These are phyloP conservation scores for Hippoglossus stenolepis DNA, from an alignment of 2,113 vertebrate genomes.

Conservation along the genomic window DNA sequence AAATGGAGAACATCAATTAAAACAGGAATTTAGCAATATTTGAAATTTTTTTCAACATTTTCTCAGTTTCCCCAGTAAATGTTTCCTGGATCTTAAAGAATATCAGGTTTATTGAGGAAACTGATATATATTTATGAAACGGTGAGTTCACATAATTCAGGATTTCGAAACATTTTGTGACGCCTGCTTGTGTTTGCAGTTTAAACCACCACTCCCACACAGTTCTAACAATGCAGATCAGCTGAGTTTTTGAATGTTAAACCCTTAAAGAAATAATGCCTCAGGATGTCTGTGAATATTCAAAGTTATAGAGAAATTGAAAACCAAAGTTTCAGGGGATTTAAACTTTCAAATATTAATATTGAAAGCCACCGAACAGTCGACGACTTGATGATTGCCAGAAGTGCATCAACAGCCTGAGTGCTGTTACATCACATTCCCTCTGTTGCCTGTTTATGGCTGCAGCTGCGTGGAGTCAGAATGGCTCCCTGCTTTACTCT, in stretches of 20 bases:
- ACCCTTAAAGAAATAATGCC: too few species aligned
- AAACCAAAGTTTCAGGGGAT: not conserved
- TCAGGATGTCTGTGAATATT: not conserved
- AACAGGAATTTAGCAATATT: too few species aligned
- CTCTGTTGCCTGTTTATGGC: slow-evolving; percentile 20
- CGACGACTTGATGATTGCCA: slow-evolving; percentile 10
- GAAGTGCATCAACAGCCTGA: slow-evolving; percentile 21
- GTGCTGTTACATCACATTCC: slow-evolving; percentile 48
- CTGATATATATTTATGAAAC: too few species aligned
- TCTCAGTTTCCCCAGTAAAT: too few species aligned
- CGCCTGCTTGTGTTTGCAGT: not conserved
- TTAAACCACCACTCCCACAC: not conserved
- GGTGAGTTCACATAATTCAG: not conserved
- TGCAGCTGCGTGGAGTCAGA: slow-evolving; percentile 9
- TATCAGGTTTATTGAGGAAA: too few species aligned
- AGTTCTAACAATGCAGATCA: not conserved
- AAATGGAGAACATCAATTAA: too few species aligned
- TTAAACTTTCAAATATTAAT: not conserved
- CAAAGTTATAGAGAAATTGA: not conserved
- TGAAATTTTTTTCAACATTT: too few species aligned
- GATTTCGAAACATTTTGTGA: not conserved
- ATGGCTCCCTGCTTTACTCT: slow-evolving; percentile 16
- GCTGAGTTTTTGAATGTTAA: not conserved
- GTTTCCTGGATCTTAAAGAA: too few species aligned
- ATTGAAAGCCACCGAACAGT: not conserved